Evolutionary conservation across 2,113 vertebrate genomes (phyloP), one percentile per base, ranked within the genome.

Genomic region (Zosterops hypoxanthus): DNA sequence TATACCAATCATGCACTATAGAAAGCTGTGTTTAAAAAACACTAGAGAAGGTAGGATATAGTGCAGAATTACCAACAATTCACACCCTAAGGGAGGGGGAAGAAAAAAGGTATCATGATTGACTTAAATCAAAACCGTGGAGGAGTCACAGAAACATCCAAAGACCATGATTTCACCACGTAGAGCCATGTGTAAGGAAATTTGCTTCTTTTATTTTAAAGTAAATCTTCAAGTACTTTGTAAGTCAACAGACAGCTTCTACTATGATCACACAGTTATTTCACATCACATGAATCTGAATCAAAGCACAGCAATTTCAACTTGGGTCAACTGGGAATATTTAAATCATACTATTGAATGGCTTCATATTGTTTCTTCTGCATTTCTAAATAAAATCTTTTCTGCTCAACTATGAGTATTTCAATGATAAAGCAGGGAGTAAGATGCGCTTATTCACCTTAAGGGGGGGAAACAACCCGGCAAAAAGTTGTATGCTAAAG

Each of bases 81-180:
- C 29, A 39, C 18, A 26, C 44, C 12, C 44, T n/a, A 20, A 7
- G 24, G 2, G 2, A 63, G 1, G 11, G 5, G 11, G 14, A 56
- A 25, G 20, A 39, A 73, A 53, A 70, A 68, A 55, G 8, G 4
- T 8, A 8, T 34, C 5, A 18, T 4, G 8, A 56, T 6, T 53
- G 4, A 93, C 34, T 55, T 85, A 28, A 82, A 68, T 87, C 15
- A 79, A 82, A 88, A 64, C 24, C 60, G 49, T 41, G 29, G 13
- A 66, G 33, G 19, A 57, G 24, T 26, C 39, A 63, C 42, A 66
- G 24, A 90, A 61, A 64, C 2, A 18, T 16, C 6, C 42, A 31
- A 79, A 88, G 41, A n/a, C 16, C 33, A 21, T 1, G 8, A 53
- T 36, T 69, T 61, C 25, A 73, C 8, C 22, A 59, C 16, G 50